Evolutionary conservation across 2,888 invertebrate genomes (phyloP), one percentile per base, ranked within the genome.

Genomic region (Panopea generosa): DNA sequence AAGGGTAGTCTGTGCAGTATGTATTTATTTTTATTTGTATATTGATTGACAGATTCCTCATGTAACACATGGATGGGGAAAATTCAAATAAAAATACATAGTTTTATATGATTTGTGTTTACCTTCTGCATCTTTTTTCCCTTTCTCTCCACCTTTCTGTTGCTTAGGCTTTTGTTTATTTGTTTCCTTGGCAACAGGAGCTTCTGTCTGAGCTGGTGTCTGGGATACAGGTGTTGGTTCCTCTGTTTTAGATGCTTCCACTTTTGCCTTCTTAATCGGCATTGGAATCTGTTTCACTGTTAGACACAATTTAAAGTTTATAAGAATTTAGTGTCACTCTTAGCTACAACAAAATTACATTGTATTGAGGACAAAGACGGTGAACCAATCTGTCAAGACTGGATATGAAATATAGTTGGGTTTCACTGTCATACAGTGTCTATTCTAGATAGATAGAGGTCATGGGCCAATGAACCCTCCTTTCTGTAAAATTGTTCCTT

Each of bases 281-380:
- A 87, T 18, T 11, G 78, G 82, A 11, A 88, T 72, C 60, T 89
- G 89, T 57, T 84, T 86, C 43, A 88, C 88, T 89, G 73, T 33
- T 80, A 68, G n/a, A n/a, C n/a, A n/a, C n/a, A n/a, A n/a, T n/a
- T n/a, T n/a, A n/a, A n/a, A n/a, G 29, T 18, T 40, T n/a, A n/a
- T n/a, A n/a, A n/a, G n/a, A n/a, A n/a, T n/a, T n/a, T n/a, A n/a
- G n/a, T n/a, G n/a, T n/a, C n/a, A n/a, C n/a, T n/a, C 29, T 16
- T 16, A 56, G 16, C 26, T 4, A 18, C 14, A 33, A 14, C 2
- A 16, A 56, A 22, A 7, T 56, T 16, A 22, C 18, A 52, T 20
- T 6, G 0, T 14, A n/a, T n/a, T 40, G 40, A 40, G 9, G 7
- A 11, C 7, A 40, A 16, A 11, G n/a, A n/a, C n/a, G n/a, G 9